Percentiles rank a stretch among this genome's conserved stretches.
phyloP scores from a whole-genome alignment of 2,797 vertebrate species.

The Enteromius radiatus region DNA sequence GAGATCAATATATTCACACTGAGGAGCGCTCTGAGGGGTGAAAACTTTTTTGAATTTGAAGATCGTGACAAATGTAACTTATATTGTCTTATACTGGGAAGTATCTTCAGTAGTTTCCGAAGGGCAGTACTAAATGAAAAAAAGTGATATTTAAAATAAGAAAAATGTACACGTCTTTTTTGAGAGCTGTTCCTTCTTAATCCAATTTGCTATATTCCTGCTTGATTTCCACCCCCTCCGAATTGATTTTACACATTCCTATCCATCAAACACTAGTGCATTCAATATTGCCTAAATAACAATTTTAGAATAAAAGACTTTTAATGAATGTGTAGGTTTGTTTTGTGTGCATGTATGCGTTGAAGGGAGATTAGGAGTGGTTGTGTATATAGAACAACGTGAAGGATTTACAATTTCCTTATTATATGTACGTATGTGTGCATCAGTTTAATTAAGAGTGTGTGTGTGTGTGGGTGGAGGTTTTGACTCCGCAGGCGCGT shows the following conservation, averaged over 20 bases:
- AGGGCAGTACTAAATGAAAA: too few relatives aligned
- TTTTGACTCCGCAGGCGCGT: slow-evolving; percentile 48
- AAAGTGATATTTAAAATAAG: too few relatives aligned
- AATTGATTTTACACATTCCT: background rate
- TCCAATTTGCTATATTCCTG: background rate
- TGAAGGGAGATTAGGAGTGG: background rate
- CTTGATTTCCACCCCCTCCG: background rate
- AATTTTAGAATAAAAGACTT: background rate
- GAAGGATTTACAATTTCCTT: background rate
- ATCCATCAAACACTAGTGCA: background rate
- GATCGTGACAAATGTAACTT: too few relatives aligned
- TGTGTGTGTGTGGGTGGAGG: slow-evolving; percentile 29
- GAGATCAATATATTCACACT: too few relatives aligned
- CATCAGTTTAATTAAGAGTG: slow-evolving; percentile 15
- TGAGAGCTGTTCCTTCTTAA: background rate
- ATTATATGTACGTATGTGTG: background rate
- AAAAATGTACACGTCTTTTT: too few relatives aligned
- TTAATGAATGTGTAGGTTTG: background rate
- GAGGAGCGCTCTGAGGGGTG: too few relatives aligned
- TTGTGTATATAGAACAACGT: background rate
- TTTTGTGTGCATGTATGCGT: background rate
- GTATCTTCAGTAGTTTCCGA: too few relatives aligned
- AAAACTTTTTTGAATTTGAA: too few relatives aligned
- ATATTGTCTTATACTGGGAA: too few relatives aligned
- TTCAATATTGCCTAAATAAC: background rate